Evolutionary conservation across 2,113 vertebrate genomes (phyloP).

Genomic region (Candoia aspera): DNA sequence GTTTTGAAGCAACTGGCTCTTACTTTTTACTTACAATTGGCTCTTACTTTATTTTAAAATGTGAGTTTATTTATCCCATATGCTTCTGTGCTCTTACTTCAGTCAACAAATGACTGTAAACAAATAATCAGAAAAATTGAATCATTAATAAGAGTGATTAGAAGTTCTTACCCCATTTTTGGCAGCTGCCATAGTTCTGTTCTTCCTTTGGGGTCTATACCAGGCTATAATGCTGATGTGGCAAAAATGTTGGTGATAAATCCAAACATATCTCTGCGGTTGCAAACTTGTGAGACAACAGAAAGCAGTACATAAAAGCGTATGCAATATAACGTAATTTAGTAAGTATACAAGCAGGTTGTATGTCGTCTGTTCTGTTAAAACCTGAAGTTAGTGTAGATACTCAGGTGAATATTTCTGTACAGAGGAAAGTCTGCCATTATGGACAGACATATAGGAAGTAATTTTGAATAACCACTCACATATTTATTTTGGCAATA

Average conservation of each 20-base stretch:
- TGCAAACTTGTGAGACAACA: conserved; percentile 46
- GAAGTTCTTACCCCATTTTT: conserved; percentile 40
- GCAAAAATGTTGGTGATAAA: conserved; percentile 52
- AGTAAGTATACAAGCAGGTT: conserved; percentile 58
- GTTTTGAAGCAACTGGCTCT: not conserved
- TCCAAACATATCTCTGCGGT: conserved; percentile 33
- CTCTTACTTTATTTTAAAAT: not conserved
- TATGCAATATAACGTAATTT: conserved; percentile 58
- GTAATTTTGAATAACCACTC: not conserved
- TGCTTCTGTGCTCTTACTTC: conserved; percentile 40
- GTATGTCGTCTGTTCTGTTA: conserved; percentile 57
- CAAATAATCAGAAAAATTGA: conserved; percentile 57
- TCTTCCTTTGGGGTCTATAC: conserved; percentile 38
- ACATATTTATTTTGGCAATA: not conserved
- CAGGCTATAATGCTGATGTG: conserved; percentile 52
- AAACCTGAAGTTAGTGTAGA: conserved; percentile 39
- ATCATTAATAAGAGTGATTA: conserved; percentile 29
- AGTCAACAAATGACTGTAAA: conserved; percentile 52
- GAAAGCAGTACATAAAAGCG: conserved; percentile 42
- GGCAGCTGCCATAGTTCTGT: conserved; percentile 36
- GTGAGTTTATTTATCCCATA: conserved; percentile 12
- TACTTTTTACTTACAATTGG: not conserved
- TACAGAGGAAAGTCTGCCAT: conserved; percentile 22
- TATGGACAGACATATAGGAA: not conserved
- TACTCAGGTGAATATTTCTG: conserved; percentile 37